Evolutionary conservation across 37 sponge, comb jelly and placozoan genomes (phyloP).

Genomic region (Bolinopsis microptera): DNA sequence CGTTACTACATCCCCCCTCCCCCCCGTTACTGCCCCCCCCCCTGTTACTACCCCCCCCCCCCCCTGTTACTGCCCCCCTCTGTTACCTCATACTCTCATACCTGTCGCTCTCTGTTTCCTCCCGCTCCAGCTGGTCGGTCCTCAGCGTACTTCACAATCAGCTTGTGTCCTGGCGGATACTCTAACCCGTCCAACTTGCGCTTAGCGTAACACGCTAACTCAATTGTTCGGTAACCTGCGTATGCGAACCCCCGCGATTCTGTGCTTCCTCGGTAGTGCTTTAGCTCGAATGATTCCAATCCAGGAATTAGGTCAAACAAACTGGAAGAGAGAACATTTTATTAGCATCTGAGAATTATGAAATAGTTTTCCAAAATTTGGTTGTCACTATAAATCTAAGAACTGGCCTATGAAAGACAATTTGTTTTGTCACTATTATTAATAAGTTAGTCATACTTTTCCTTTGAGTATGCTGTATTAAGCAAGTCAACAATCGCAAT

Average conservation of each 20-base stretch:
- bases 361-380: background rate
- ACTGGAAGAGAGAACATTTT: too few species aligned
- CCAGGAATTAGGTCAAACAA: constrained; percentile 93
- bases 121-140: constrained; percentile 68
- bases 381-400: background rate
- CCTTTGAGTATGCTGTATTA: too few species aligned
- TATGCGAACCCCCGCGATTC: constrained; percentile 90
- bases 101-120: constrained; percentile 33
- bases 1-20: too few species aligned
- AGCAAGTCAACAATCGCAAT: too few species aligned
- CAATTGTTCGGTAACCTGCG: constrained; percentile 68
- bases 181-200: constrained; percentile 94
- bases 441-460: too few species aligned
- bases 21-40: too few species aligned
- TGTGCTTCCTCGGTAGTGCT: constrained; percentile 76
- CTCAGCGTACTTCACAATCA: constrained; percentile 92
- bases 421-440: too few species aligned
- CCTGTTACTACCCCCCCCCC: too few species aligned
- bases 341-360: background rate
- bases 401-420: background rate
- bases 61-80: too few species aligned
- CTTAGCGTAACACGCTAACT: constrained; percentile 88
- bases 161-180: constrained; percentile 88
- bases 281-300: constrained; percentile 83
- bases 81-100: too few species aligned